Conservation (phyloP, 2,888 invertebrate species). For the Allophyes oxyacanthae region DNA sequence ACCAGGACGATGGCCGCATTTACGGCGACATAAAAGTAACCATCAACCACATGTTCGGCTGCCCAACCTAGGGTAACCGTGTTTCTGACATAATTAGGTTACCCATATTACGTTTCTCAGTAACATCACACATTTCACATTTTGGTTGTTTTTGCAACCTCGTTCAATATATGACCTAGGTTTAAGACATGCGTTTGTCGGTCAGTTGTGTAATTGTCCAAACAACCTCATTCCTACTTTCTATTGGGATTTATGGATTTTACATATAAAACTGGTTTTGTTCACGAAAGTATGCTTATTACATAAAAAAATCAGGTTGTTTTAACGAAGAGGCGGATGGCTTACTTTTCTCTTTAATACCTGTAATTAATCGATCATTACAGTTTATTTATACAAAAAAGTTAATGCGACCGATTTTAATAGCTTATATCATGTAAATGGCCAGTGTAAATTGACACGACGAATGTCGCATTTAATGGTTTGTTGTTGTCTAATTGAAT, state of each 20-base stretch:
- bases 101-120: conserved; percentile 65
- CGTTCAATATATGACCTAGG: conserved; percentile 45
- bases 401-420: conserved; percentile 6
- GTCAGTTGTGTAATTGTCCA: conserved; percentile 48
- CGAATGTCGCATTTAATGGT: conserved; percentile 5
- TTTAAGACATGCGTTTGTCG: conserved; percentile 30
- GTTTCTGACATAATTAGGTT: conserved; percentile 74
- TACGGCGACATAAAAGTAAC: conserved; percentile 42
- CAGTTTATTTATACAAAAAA: conserved; percentile 23
- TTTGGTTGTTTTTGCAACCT: conserved; percentile 74
- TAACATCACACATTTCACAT: conserved; percentile 62
- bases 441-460: conserved; percentile 1
- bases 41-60: conserved; percentile 53
- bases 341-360: conserved; percentile 35
- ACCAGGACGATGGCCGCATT: conserved; percentile 38
- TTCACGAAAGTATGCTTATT: conserved; percentile 46
- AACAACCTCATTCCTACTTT: conserved; percentile 55
- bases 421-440: conserved; percentile 19
- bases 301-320: conserved; percentile 46
- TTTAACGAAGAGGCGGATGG: conserved; percentile 25
- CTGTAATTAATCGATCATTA: conserved; percentile 29
- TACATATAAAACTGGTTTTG: conserved; percentile 52
- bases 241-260: conserved; percentile 55
- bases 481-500: conserved; percentile 38
- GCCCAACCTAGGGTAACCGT: conserved; percentile 73